Conservation (phyloP, 2,113 vertebrate genomes). For the Pavo muticus region DNA sequence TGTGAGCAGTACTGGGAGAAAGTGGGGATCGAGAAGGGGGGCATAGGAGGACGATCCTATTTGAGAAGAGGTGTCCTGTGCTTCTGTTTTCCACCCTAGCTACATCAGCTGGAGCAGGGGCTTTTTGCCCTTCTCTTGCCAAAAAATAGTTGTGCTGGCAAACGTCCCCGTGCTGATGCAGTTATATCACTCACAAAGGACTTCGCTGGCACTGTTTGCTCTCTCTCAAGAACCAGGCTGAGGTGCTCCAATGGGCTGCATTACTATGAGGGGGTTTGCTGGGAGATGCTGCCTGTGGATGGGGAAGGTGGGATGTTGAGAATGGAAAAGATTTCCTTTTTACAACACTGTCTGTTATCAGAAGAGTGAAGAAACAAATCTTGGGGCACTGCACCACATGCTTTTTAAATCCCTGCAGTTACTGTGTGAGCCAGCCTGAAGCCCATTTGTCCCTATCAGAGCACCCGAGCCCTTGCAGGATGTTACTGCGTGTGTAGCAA, state of each 20-base stretch:
- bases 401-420: neutral
- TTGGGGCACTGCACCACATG: neutral
- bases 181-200: conserved; percentile 9
- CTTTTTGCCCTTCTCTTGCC: conserved; percentile 42
- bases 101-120: neutral
- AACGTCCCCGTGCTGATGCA: conserved; percentile 26
- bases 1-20: neutral
- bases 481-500: neutral
- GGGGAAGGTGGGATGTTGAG: neutral
- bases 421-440: neutral
- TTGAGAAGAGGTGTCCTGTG: neutral
- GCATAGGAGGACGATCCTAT: neutral
- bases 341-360: neutral
- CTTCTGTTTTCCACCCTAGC: neutral
- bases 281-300: neutral
- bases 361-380: neutral
- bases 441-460: neutral
- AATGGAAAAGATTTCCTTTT: neutral
- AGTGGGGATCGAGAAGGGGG: neutral
- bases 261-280: neutral
- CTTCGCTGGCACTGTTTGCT: conserved; percentile 35
- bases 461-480: neutral
- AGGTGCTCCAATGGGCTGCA: neutral
- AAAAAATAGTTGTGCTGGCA: conserved; percentile 30
- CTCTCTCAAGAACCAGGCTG: neutral